Evolutionary conservation across 2,113 vertebrate genomes (phyloP).

Genomic region (Python bivittatus): DNA sequence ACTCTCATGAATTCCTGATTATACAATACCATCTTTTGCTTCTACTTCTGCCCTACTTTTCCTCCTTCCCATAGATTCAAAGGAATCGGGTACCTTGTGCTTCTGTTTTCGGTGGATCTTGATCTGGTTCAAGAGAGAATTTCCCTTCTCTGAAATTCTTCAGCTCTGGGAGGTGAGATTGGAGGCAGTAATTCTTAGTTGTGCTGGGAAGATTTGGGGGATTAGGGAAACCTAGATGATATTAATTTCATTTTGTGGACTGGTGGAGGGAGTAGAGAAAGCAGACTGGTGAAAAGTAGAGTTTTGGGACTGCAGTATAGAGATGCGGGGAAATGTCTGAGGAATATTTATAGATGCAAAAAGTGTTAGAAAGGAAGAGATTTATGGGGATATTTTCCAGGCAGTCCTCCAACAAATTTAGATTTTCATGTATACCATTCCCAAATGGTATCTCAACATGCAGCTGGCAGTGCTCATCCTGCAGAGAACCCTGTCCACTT

Average conservation of each 20-base stretch:
- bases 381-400: neutral
- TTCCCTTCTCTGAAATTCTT: conserved; percentile 87
- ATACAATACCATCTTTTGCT: neutral
- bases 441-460: neutral
- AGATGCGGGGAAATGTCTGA: too few species aligned
- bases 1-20: neutral
- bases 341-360: neutral
- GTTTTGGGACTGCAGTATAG: neutral
- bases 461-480: neutral
- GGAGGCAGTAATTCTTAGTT: neutral
- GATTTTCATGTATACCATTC: neutral
- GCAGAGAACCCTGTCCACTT: neutral
- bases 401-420: neutral
- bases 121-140: conserved; percentile 94
- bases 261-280: neutral
- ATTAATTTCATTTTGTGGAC: conserved; percentile 10
- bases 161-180: conserved; percentile 85
- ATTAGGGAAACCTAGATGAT: neutral
- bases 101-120: conserved; percentile 90
- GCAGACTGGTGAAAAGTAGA: too few species aligned
- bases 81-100: conserved; percentile 72
- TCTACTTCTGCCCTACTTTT: neutral
- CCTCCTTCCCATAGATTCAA: conserved; percentile 58
- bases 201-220: neutral
- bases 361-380: neutral